Evolutionary conservation across 2,113 vertebrate genomes (phyloP).

Genomic region (Salvelinus sp.): DNA sequence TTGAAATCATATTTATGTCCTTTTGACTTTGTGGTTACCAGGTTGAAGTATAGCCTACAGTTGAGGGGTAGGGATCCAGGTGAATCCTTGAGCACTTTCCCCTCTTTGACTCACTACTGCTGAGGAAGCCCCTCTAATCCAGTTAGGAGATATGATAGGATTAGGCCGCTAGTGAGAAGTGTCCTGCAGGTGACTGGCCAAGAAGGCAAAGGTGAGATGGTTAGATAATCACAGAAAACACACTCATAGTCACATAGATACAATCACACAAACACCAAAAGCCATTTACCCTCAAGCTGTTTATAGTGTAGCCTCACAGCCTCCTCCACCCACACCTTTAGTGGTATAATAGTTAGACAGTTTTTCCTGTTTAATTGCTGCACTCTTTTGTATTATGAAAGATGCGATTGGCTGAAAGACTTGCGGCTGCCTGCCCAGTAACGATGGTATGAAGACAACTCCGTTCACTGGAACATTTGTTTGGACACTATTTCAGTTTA

Average conservation of each 20-base stretch:
- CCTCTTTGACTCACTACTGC: conserved; percentile 25
- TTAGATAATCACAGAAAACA: conserved; percentile 23
- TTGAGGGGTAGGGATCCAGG: not conserved
- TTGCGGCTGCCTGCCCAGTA: not conserved
- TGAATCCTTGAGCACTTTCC: conserved; percentile 28
- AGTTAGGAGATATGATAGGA: conserved; percentile 55
- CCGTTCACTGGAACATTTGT: not conserved
- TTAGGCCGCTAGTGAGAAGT: conserved; percentile 39
- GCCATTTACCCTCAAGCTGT: not conserved
- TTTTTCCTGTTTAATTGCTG: not conserved
- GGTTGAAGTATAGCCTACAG: too few relatives aligned
- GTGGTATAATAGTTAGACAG: not conserved
- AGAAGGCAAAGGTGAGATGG: conserved; percentile 19
- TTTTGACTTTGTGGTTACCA: too few relatives aligned
- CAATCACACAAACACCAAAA: not conserved
- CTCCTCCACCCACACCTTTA: not conserved
- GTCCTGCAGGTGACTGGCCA: conserved; percentile 22
- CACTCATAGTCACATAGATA: not conserved
- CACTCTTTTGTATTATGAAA: not conserved
- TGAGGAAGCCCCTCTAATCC: conserved; percentile 43
- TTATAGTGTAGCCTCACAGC: not conserved
- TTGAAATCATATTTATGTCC: too few relatives aligned
- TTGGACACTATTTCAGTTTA: not conserved
- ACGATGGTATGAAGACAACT: not conserved
- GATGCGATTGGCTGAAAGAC: not conserved